Evolutionary conservation across 53 echinoderm and acorn worm species (phyloP).

Genomic region (Zoroaster sp.): DNA sequence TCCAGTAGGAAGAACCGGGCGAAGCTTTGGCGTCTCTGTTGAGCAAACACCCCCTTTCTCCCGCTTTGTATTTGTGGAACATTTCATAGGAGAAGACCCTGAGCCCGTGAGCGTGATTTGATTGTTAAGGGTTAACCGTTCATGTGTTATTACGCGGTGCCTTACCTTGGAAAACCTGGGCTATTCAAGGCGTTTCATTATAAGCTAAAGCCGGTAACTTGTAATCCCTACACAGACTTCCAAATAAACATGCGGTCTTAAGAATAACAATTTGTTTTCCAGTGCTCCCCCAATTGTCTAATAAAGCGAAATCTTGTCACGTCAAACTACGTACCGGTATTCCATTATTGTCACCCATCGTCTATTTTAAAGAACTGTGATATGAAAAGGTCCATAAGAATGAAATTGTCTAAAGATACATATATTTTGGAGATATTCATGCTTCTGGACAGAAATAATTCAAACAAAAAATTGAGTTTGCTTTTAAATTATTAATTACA

Average conservation of each 20-base stretch:
- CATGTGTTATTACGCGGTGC: background rate
- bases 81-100: background rate
- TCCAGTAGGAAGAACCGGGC: background rate
- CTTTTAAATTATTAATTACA: too few species aligned
- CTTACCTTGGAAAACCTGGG: constrained; percentile 15
- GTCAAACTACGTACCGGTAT: too few species aligned
- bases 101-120: background rate
- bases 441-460: too few species aligned
- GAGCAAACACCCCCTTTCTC: constrained; percentile 8
- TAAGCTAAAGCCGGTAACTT: constrained; percentile 33
- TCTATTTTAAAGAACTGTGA: too few species aligned
- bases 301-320: too few species aligned
- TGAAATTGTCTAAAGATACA: too few species aligned
- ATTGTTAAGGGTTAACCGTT: constrained; percentile 31
- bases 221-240: constrained; percentile 45
- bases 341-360: too few species aligned
- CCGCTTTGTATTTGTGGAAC: background rate
- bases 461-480: too few species aligned
- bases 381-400: too few species aligned
- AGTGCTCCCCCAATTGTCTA: too few species aligned
- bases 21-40: background rate
- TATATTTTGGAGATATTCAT: too few species aligned
- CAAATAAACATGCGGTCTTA: constrained; percentile 15
- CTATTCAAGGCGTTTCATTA: background rate
- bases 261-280: constrained; percentile 34